Percentiles rank a stretch among this genome's conserved stretches.
phyloP scores from a whole-genome alignment of 2,888 invertebrate species.

The Temnothorax ravouxi region DNA sequence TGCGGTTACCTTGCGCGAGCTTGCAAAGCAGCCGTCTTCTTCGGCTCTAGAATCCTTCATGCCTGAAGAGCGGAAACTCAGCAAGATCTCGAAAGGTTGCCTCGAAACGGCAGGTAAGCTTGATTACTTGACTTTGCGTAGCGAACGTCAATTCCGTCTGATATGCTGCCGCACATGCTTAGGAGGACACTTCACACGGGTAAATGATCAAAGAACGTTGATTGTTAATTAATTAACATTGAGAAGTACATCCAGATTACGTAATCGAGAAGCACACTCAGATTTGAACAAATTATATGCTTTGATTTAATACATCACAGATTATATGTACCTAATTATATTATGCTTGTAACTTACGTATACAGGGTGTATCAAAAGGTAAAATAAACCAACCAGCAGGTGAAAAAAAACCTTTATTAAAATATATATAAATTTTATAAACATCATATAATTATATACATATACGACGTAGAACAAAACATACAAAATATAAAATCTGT shows the following conservation, averaged over 20 bases:
- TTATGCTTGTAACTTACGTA: not conserved
- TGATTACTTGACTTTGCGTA: constrained; percentile 50
- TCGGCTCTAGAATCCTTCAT: constrained; percentile 17
- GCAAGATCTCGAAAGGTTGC: constrained; percentile 52
- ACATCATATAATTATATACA: no score
- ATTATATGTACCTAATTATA: not conserved
- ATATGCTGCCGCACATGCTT: constrained; percentile 38
- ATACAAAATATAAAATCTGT: not conserved
- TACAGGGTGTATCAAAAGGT: no score
- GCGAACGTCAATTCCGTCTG: constrained; percentile 39
- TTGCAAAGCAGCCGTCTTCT: constrained; percentile 51
- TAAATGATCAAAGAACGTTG: constrained; percentile 44
- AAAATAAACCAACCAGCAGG: no score
- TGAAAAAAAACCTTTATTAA: no score
- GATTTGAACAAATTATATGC: not conserved
- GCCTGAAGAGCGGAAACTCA: constrained; percentile 46
- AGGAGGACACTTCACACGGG: constrained; percentile 32
- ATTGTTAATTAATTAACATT: constrained; percentile 57
- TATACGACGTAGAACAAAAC: not conserved
- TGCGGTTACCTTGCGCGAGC: constrained; percentile 45
- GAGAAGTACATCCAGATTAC: not conserved
- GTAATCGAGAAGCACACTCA: not conserved
- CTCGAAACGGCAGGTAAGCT: constrained; percentile 26
- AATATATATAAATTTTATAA: not conserved
- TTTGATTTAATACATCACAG: not conserved